These are phyloP conservation scores for Calycopis cecrops DNA, from an alignment of 1,140 invertebrate genomes.

Conservation along the genomic window DNA sequence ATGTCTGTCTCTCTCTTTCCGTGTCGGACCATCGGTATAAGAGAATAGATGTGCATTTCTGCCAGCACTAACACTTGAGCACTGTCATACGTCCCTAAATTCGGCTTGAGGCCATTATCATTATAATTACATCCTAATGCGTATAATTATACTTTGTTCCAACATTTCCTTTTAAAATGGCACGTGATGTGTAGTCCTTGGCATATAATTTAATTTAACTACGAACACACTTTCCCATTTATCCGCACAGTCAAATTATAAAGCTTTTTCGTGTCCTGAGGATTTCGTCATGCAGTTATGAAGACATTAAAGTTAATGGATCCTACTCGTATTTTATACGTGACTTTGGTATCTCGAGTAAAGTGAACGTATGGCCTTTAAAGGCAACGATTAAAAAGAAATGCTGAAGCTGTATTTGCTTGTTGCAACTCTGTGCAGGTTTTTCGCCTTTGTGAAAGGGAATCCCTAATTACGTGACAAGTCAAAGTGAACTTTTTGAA, in stretches of 20 bases:
- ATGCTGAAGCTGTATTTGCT: background rate
- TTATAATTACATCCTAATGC: too few species aligned
- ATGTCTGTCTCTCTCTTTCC: too few species aligned
- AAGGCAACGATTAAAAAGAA: too few species aligned
- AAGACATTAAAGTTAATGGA: constrained; percentile 58
- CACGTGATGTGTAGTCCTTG: too few species aligned
- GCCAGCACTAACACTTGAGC: too few species aligned
- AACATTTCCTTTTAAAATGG: too few species aligned
- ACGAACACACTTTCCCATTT: constrained; percentile 4
- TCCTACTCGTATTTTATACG: constrained; percentile 23
- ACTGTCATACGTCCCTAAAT: too few species aligned
- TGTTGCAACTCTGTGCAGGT: background rate
- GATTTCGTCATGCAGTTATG: constrained; percentile 58
- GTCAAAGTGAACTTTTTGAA: constrained; percentile 7
- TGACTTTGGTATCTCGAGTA: constrained; percentile 32
- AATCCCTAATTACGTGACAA: constrained; percentile 5
- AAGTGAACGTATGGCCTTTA: background rate
- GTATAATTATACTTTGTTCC: too few species aligned
- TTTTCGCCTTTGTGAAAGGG: background rate
- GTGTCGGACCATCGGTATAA: too few species aligned
- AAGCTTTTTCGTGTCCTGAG: constrained; percentile 53
- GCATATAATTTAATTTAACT: background rate
- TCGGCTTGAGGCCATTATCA: too few species aligned
- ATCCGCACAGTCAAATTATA: constrained; percentile 33
- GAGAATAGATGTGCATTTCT: too few species aligned